Evolutionary conservation across 2,888 invertebrate species (phyloP).

Genomic region (Anticlea derivata): DNA sequence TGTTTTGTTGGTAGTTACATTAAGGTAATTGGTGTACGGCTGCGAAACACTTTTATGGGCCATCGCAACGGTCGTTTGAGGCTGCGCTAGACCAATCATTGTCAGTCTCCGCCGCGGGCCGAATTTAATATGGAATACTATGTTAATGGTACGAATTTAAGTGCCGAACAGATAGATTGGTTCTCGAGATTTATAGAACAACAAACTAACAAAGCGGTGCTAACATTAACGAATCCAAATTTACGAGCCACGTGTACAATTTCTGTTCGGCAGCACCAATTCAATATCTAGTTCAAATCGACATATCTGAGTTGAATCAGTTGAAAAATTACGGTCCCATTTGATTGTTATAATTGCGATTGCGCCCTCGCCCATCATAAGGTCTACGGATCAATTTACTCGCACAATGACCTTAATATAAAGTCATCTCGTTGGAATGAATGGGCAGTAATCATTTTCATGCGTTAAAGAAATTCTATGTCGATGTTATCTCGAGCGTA

Average conservation of each 20-base stretch:
- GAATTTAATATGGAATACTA: constrained; percentile 68
- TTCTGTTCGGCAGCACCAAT: constrained; percentile 30
- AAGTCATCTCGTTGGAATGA: constrained; percentile 65
- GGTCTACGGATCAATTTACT: constrained; percentile 75
- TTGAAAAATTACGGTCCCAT: constrained; percentile 45
- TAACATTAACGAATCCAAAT: constrained; percentile 51
- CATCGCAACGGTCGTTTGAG: constrained; percentile 69
- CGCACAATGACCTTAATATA: constrained; percentile 77
- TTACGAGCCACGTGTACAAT: constrained; percentile 43
- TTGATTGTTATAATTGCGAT: constrained; percentile 59
- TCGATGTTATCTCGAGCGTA: constrained; percentile 77
- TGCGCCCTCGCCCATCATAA: constrained; percentile 59
- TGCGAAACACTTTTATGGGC: constrained; percentile 77
- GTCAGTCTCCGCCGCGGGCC: constrained; percentile 68
- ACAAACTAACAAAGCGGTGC: constrained; percentile 54
- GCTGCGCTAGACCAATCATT: constrained; percentile 70
- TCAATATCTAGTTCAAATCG: constrained; percentile 30
- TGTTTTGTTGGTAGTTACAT: constrained; percentile 78
- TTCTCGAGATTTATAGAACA: constrained; percentile 68
- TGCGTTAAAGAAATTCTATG: constrained; percentile 76
- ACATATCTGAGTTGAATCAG: constrained; percentile 43
- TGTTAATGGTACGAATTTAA: constrained; percentile 73
- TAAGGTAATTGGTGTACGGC: constrained; percentile 79
- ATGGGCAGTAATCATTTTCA: constrained; percentile 72
- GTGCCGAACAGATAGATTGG: constrained; percentile 66